These are phyloP conservation scores for Sapayoa aenigma DNA, from an alignment of 2,113 vertebrate genomes.

Conservation along the genomic window DNA sequence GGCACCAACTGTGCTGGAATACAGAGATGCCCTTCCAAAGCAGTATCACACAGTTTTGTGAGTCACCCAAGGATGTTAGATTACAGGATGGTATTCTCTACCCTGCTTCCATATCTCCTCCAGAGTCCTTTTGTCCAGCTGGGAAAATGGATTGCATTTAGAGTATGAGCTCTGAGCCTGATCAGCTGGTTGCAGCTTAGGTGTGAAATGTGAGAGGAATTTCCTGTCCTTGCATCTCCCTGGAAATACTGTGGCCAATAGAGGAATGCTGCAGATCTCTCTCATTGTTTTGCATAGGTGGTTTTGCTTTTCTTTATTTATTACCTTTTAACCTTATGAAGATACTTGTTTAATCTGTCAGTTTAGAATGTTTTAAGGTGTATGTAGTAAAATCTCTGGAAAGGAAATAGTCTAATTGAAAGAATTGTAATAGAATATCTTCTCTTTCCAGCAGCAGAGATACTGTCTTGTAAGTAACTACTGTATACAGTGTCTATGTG, in stretches of 20 bases:
- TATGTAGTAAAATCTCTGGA: not conserved
- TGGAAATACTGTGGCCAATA: not conserved
- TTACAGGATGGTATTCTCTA: not conserved
- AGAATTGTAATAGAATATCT: not conserved
- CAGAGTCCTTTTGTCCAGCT: not conserved
- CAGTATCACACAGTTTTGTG: not conserved
- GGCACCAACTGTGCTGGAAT: not conserved
- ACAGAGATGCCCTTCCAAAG: rapidly evolving
- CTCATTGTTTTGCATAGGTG: not conserved
- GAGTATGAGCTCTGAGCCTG: not conserved
- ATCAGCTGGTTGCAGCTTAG: not conserved
- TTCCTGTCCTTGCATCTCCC: not conserved
- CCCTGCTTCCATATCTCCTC: rapidly evolving
- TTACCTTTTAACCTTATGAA: not conserved
- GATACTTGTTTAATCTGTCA: not conserved
- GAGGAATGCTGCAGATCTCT: not conserved
- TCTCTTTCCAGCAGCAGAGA: not conserved
- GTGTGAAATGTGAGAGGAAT: not conserved
- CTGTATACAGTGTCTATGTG: not conserved
- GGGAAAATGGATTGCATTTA: not conserved
- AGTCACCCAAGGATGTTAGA: not conserved
- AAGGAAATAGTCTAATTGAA: not conserved
- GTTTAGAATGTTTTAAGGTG: not conserved
- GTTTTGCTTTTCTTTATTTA: not conserved
- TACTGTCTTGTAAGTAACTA: not conserved